Evolutionary conservation across 1,140 invertebrate species (phyloP), one percentile per base, ranked within the genome.

Genomic region (Choristoneura fumiferana): DNA sequence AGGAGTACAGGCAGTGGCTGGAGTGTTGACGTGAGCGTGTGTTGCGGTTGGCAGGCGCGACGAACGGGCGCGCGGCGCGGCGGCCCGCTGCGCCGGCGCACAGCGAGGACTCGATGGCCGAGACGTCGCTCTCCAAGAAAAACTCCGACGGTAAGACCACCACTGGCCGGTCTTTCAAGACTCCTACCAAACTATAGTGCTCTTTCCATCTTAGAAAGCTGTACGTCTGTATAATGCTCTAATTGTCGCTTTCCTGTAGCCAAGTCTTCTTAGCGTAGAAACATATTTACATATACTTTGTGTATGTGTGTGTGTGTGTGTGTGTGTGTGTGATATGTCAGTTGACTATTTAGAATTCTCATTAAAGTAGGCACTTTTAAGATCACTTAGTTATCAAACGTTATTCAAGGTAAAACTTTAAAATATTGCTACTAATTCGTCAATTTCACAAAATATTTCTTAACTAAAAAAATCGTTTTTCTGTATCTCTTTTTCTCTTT

Each of bases 81-180:
- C 72, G 77, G 64, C 76, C 78, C 69, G 71, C 93, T 77, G 93
- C 94, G 89, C 91, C 93, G 58, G 94, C 93, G 86, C 93, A 93
- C 83, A 94, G 93, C 81, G 94, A 95, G 89, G 95, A 95, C 89
- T 94, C 93, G 61, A 93, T 95, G 70, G 92, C 93, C 68, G 94
- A 95, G 80, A 94, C 93, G 62, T 92, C 93, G 70, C 90, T 95
- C 79, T 92, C 92, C 78, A 95, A 95, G 90, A 94, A 93, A 91
- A 95, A 94, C 91, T 95, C 94, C 63, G 94, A 95, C 89, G 95
- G 94, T 95, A 93, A 93, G 94, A 92, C 61, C 68, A 69, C 69
- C 39, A 49, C 18, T 40, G 38, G 38, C 45, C 60, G 35, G 54
- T 39, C 35, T 55, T 52, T n/a, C 45, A 59, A 38, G 13, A 60